A percentile compares a stretch with the other conserved stretches of the same genome.
Conservation (phyloP, 2,888 invertebrate genomes). For the Euzophera pinguis region DNA sequence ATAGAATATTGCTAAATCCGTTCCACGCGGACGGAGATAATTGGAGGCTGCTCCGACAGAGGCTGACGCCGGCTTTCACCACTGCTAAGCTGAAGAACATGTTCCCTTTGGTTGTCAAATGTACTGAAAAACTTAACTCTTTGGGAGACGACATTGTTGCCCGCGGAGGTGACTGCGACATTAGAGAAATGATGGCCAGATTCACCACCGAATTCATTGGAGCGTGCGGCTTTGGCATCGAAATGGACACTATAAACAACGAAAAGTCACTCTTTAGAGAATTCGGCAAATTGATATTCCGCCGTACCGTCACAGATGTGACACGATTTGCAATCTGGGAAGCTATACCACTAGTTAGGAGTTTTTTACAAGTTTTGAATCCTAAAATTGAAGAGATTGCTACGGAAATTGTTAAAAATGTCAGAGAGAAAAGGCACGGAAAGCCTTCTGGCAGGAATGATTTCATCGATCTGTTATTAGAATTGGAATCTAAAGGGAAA, state of each 20-base stretch:
- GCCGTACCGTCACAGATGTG: conserved; percentile 25
- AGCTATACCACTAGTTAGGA: conserved; percentile 40
- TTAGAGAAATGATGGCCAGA: conserved; percentile 49
- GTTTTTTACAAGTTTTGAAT: conserved; percentile 25
- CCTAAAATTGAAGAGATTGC: conserved; percentile 25
- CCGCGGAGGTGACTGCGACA: conserved; percentile 34
- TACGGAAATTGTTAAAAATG: conserved; percentile 33
- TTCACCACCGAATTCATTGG: conserved; percentile 56
- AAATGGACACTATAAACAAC: conserved; percentile 45
- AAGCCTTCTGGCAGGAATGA: conserved; percentile 49
- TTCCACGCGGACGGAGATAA: conserved; percentile 53
- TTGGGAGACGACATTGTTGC: conserved; percentile 33
- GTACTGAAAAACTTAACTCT: conserved; percentile 47
- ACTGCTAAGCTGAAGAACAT: conserved; percentile 55
- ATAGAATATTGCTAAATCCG: conserved; percentile 44
- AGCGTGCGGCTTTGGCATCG: conserved; percentile 52
- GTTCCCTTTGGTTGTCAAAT: conserved; percentile 57
- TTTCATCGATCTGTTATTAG: conserved; percentile 40
- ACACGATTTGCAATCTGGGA: conserved; percentile 34
- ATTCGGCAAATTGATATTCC: conserved; percentile 38
- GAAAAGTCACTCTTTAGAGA: conserved; percentile 43
- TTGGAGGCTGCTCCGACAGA: conserved; percentile 57
- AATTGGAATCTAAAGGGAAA: conserved; percentile 40
- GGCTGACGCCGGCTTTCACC: conserved; percentile 59
- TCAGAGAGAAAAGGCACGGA: conserved; percentile 44